Evolutionary conservation across 2,113 vertebrate species (phyloP).

Genomic region (Phrynosoma blainvillii): DNA sequence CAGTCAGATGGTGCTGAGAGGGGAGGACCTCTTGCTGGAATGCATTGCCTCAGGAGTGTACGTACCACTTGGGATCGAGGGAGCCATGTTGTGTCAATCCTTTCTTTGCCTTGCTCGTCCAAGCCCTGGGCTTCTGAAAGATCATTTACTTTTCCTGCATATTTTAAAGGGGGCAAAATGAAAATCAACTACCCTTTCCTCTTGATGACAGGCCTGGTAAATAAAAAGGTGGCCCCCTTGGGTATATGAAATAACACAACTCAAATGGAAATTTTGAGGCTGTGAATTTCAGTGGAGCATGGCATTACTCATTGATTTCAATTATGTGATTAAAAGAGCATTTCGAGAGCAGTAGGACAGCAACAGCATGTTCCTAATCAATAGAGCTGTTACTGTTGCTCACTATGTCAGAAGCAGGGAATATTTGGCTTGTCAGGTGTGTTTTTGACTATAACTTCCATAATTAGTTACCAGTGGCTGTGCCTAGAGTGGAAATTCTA

Average conservation of each 20-base stretch:
- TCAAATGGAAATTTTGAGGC: neutral
- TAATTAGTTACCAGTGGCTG: neutral
- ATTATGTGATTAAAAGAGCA: neutral
- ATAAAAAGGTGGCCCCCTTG: neutral
- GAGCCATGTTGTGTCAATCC: neutral
- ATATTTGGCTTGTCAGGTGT: neutral
- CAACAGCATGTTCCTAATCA: neutral
- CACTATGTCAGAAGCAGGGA: neutral
- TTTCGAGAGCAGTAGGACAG: neutral
- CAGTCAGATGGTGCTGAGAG: conserved; percentile 93
- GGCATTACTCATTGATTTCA: neutral
- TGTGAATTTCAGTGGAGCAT: neutral
- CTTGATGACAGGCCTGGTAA: neutral
- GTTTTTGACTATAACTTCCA: neutral
- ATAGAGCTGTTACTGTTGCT: too few species aligned
- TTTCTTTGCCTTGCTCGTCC: neutral
- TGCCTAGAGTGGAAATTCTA: neutral
- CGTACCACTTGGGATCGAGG: conserved; percentile 58
- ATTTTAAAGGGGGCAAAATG: neutral
- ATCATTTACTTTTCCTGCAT: neutral
- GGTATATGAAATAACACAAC: neutral
- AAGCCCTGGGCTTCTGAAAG: neutral
- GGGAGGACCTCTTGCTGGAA: conserved; percentile 90
- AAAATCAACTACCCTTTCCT: neutral
- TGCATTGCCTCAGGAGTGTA: conserved; percentile 97